A percentile compares a stretch with the other conserved stretches of the same genome.
phyloP scores from a whole-genome alignment of 2,888 invertebrate species.

The Anodontia alba region DNA sequence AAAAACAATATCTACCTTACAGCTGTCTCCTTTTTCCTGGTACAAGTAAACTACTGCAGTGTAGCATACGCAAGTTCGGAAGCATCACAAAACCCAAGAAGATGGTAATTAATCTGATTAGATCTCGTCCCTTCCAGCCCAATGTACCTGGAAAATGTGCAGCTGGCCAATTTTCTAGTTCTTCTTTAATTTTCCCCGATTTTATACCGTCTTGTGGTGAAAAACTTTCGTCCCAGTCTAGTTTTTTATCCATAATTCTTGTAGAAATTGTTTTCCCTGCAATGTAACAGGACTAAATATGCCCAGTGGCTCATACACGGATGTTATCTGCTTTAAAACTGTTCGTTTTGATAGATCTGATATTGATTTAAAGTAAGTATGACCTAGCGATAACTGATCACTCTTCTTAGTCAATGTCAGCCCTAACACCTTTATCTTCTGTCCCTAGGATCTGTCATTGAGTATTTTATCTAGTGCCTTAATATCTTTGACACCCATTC shows the following conservation, averaged over 20 bases:
- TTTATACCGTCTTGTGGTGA: background rate
- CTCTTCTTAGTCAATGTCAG: constrained; percentile 12
- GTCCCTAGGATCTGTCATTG: background rate
- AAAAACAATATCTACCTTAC: constrained; percentile 12
- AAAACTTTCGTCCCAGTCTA: constrained; percentile 18
- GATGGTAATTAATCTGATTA: background rate
- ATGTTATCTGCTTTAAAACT: constrained; percentile 15
- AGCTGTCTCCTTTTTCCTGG: background rate
- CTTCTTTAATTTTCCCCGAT: background rate
- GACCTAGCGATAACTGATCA: background rate
- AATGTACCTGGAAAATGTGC: background rate
- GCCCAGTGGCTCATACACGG: constrained; percentile 15
- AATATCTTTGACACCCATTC: constrained; percentile 23
- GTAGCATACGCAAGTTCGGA: background rate
- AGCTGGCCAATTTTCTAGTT: background rate
- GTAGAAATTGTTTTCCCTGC: constrained; percentile 16
- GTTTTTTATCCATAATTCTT: constrained; percentile 10
- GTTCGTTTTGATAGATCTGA: constrained; percentile 1
- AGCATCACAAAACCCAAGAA: constrained; percentile 22
- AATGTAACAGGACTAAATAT: constrained; percentile 10
- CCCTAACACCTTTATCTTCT: background rate
- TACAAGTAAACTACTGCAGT: background rate
- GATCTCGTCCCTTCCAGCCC: background rate
- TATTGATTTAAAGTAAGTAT: background rate
- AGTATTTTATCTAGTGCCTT: background rate